Conservation (phyloP, 1,140 invertebrate species). For the Eufriesea mexicana region DNA sequence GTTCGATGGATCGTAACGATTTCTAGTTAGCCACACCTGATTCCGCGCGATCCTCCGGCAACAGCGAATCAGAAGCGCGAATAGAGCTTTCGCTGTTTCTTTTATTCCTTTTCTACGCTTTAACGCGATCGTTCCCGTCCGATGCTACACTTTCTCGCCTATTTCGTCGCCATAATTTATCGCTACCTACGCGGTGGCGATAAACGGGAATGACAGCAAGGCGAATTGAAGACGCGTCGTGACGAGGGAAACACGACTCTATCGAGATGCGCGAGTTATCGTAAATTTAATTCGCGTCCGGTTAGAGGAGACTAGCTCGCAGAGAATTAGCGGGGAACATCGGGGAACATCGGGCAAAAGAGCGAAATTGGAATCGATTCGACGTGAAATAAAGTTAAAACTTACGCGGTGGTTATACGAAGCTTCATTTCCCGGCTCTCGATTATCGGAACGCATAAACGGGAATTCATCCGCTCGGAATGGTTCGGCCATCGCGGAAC, state of each 20-base stretch:
- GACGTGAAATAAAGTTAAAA: slow-evolving; percentile 14
- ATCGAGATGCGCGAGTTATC: background rate
- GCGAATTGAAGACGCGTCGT: background rate
- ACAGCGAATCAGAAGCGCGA: slow-evolving; percentile 12
- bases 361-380: slow-evolving; percentile 2
- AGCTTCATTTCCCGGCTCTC: background rate
- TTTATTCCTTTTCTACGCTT: background rate
- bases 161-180: background rate
- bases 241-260: background rate
- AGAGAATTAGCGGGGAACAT: background rate
- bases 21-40: slow-evolving; percentile 62
- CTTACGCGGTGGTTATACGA: background rate
- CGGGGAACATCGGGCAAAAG: too few relatives aligned
- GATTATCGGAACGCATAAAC: background rate
- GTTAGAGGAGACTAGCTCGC: too few relatives aligned
- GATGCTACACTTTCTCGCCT: background rate
- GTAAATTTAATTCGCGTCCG: background rate
- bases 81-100: background rate
- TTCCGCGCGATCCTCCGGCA: slow-evolving; percentile 19
- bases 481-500: background rate
- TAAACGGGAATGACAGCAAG: background rate
- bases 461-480: background rate
- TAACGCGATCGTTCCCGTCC: rapidly evolving
- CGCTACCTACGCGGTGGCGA: background rate
- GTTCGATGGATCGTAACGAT: slow-evolving; percentile 61